Base-by-base conservation (phyloP, 1,140 invertebrate species). In the Phthorimaea operculella region DNA sequence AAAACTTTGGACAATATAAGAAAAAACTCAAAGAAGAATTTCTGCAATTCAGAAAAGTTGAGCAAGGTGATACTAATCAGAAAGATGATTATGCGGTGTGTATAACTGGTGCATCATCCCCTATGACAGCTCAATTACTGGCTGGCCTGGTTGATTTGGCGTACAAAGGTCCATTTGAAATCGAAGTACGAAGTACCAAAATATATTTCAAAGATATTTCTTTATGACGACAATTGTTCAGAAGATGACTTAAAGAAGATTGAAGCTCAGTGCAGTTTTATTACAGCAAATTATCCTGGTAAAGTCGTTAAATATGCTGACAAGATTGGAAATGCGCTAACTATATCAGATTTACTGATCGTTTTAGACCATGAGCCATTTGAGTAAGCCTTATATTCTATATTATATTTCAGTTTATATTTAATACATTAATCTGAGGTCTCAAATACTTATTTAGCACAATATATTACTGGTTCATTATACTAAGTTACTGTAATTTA, bases 241-340 rank as follows among this genome's bases (percentile, higher is more conserved):
- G 44, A 58, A 58, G 51, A 56, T 34, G 75, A 76, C 48, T 68
- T 80, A 68, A 62, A 81, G 34, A 67, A 53, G 36, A 60, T 84
- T 15, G 81, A 84, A 67, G 55, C 55, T 21, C 74, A 84, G 64
- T 79, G 78, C 62, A 73, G 65, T 58, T 82, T 69, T 47, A 57
- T 81, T 50, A 54, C 57, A 15, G 70, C 64, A n/a, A 57, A 67
- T 36, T 51, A 74, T 60, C 63, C 70, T 17, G 58, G 63, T 17
- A 83, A 72, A 70, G 61, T 70, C 18, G 69, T 84, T 2, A 82
- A 74, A 73, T 65, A 65, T 54, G 65, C 76, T 36, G 66, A 76
- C 11, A 82, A 76, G 70, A 64, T 82, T 60, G 81, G 81, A 16
- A 56, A 74, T n/a, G 79, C 75, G n/a, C 66, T 84, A 0, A 76